phyloP scores from a whole-genome alignment of 2,888 invertebrate genomes.

The Stenchaetothrips biformis region DNA sequence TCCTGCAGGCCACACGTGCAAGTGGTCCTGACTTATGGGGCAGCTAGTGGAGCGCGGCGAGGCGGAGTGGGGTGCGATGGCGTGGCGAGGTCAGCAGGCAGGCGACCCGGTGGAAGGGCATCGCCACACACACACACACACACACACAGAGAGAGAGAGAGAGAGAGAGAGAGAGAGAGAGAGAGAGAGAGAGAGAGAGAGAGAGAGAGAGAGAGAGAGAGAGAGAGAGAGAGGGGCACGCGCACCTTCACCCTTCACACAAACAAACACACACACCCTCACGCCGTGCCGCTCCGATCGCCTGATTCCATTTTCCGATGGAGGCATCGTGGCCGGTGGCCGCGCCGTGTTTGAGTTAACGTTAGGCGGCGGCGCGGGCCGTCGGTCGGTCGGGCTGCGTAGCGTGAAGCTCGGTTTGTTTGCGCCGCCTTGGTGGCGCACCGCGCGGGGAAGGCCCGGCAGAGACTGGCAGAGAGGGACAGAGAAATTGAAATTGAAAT shows the following conservation, averaged over 20 bases:
- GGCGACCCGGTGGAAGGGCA: no score
- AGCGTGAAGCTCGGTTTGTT: background rate
- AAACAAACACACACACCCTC: background rate
- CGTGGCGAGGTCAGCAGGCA: no score
- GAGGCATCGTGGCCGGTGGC: no score
- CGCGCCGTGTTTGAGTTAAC: background rate
- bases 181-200: constrained; percentile 6
- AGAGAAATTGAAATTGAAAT: background rate
- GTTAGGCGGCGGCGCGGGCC: background rate
- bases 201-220: background rate
- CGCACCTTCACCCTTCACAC: background rate
- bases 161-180: background rate
- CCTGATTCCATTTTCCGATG: background rate
- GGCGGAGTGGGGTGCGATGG: no score
- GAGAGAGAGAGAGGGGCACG: background rate
- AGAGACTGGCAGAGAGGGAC: background rate
- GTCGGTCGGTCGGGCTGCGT: background rate
- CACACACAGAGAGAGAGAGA: background rate
- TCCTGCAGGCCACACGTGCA: no score
- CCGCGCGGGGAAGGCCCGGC: background rate
- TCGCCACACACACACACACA: no score
- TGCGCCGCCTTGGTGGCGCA: background rate
- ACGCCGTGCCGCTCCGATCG: background rate
- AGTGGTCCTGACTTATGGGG: no score
- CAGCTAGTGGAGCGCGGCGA: no score